These are phyloP conservation scores for Peromyscus nudipes DNA, from an alignment of 2,797 vertebrate genomes.

Conservation along the genomic window DNA sequence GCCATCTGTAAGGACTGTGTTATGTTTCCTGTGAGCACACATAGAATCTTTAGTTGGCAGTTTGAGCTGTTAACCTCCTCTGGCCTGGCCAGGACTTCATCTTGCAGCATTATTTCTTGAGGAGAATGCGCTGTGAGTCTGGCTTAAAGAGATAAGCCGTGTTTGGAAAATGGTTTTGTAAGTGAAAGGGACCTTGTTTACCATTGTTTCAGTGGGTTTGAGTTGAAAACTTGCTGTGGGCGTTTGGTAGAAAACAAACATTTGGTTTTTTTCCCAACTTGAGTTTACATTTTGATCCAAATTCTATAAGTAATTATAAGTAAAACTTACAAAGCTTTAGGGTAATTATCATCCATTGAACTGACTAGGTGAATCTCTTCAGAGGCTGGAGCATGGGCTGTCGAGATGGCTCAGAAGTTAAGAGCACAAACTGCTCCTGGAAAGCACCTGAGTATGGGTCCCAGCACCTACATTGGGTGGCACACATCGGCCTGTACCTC, in stretches of 20 bases:
- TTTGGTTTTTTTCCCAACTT: background rate
- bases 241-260: slow-evolving; percentile 50
- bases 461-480: background rate
- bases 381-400: background rate
- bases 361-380: background rate
- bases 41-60: background rate
- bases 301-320: slow-evolving; percentile 20
- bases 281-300: slow-evolving; percentile 42
- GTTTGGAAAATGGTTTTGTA: slow-evolving; percentile 39
- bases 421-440: background rate
- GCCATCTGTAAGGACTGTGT: background rate
- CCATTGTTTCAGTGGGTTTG: background rate
- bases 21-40: background rate
- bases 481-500: background rate
- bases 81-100: background rate
- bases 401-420: background rate
- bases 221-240: slow-evolving; percentile 25
- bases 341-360: background rate
- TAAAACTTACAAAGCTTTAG: slow-evolving; percentile 3
- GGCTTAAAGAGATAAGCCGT: background rate
- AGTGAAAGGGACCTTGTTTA: slow-evolving; percentile 18
- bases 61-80: slow-evolving; percentile 12
- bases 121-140: slow-evolving; percentile 22
- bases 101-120: slow-evolving; percentile 12
- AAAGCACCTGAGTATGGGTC: background rate